These are phyloP conservation scores for Baccha elongata DNA, from an alignment of 2,888 invertebrate genomes.

Conservation along the genomic window DNA sequence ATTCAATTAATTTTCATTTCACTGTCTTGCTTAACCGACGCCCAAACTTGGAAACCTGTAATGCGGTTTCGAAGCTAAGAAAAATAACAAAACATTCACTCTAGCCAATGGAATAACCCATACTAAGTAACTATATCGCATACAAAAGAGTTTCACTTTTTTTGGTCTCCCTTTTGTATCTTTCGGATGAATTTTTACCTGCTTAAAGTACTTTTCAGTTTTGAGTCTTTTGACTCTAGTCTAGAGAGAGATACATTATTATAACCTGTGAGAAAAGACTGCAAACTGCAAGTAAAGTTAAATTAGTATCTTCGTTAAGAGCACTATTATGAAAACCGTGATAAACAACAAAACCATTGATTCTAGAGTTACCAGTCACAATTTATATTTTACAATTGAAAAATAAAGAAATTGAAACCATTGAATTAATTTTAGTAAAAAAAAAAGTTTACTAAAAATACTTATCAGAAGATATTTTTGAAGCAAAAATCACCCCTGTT, in stretches of 20 bases:
- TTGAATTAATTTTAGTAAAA: too few relatives aligned
- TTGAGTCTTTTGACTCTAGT: too few relatives aligned
- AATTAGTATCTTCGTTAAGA: slow-evolving; percentile 22
- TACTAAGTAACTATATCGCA: slow-evolving; percentile 17
- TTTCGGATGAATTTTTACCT: slow-evolving; percentile 49
- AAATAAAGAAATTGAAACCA: too few relatives aligned
- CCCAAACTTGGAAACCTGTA: slow-evolving; percentile 59
- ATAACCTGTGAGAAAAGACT: slow-evolving; percentile 47
- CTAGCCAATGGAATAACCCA: slow-evolving; percentile 10
- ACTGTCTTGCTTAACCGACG: slow-evolving; percentile 56
- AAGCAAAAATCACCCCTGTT: too few relatives aligned
- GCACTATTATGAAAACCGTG: slow-evolving; percentile 32
- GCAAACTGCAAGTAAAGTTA: not conserved
- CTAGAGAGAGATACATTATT: slow-evolving; percentile 44
- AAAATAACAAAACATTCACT: slow-evolving; percentile 59
- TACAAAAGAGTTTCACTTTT: slow-evolving; percentile 63
- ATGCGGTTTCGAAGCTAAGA: slow-evolving; percentile 35
- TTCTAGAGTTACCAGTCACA: not conserved
- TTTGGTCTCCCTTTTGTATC: slow-evolving; percentile 52
- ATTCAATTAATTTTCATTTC: slow-evolving; percentile 15
- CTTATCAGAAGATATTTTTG: too few relatives aligned
- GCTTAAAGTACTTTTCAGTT: slow-evolving; percentile 25
- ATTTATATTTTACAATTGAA: not conserved
- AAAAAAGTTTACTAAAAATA: too few relatives aligned
- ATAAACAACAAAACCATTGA: slow-evolving; percentile 10